Evolutionary conservation across 2,888 invertebrate genomes (phyloP), one percentile per base, ranked within the genome.

Genomic region (Melinaea marsaeus): DNA sequence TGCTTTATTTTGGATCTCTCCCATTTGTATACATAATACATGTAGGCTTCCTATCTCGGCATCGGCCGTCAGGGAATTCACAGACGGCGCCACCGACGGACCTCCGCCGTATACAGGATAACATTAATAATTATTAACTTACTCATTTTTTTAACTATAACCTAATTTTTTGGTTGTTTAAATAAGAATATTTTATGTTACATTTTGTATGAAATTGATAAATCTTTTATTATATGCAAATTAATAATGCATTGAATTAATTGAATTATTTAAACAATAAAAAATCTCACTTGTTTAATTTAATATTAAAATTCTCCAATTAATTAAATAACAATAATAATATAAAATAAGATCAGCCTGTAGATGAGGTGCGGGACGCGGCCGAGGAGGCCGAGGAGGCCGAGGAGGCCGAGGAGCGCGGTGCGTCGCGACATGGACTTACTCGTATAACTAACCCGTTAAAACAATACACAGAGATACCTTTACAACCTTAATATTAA

Each of bases 21-120:
- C 86, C 89, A 90, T 90, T 89, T 90, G 90, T 90, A 90, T 90
- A 90, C 89, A 90, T 89, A 85, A 90, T 87, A 86, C 88, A 88
- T 89, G 85, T 85, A 78, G 80, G 81, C 81, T 72, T 79, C 84
- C 81, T 89, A 89, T 90, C 88, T 82, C 81, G 77, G 83, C 81
- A 90, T 90, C 89, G 77, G 72, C 83, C 79, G 83, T 78, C 81
- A 81, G 85, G 80, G 86, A 85, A 88, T 89, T 86, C 86, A 75
- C 81, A 81, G 84, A 79, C 88, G 88, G 88, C 90, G 90, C 89
- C 89, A 90, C 80, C 79, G 82, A 72, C 74, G 65, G 64, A 32
- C 51, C 32, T 51, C 6, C 51, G 7, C 67, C 62, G 62, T 64
- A 74, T 86, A 90, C 84, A 88, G 88, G 83, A 59, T 80, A 86